phyloP scores from a whole-genome alignment of 2,113 vertebrate genomes.

The Dasyurus viverrinus region DNA sequence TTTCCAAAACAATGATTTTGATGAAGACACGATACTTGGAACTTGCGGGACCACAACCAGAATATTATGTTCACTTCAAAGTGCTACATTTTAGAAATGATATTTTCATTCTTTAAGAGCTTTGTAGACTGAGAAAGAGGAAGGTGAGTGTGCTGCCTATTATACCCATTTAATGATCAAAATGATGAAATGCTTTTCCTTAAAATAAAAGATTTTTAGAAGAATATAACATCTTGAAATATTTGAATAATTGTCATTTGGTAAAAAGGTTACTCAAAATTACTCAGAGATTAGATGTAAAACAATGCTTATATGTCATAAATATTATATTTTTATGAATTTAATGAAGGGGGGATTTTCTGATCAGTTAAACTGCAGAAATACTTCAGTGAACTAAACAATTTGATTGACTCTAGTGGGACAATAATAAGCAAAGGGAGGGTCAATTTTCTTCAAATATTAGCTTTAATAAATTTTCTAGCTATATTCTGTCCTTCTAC shows the following conservation, averaged over 20 bases:
- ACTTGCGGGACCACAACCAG: background rate
- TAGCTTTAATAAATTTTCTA: background rate
- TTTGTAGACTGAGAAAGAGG: background rate
- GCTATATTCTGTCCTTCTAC: background rate
- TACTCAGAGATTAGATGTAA: background rate
- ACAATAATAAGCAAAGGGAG: background rate
- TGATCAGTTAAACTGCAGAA: too few species aligned
- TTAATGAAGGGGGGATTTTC: too few species aligned
- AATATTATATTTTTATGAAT: too few species aligned
- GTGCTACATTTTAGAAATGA: background rate
- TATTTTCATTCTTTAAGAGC: background rate
- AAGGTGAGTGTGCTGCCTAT: background rate
- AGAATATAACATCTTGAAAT: background rate
- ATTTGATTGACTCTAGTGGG: background rate
- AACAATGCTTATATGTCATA: background rate
- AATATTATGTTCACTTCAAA: background rate
- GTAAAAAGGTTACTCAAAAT: background rate
- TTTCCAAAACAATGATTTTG: background rate
- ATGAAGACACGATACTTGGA: background rate
- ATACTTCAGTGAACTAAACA: too few species aligned
- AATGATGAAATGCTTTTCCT: background rate
- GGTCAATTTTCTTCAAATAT: background rate
- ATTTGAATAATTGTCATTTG: background rate
- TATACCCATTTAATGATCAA: background rate
- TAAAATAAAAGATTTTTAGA: background rate